Base-by-base conservation (phyloP, 1,140 invertebrate genomes). In the Magallana gigas region DNA sequence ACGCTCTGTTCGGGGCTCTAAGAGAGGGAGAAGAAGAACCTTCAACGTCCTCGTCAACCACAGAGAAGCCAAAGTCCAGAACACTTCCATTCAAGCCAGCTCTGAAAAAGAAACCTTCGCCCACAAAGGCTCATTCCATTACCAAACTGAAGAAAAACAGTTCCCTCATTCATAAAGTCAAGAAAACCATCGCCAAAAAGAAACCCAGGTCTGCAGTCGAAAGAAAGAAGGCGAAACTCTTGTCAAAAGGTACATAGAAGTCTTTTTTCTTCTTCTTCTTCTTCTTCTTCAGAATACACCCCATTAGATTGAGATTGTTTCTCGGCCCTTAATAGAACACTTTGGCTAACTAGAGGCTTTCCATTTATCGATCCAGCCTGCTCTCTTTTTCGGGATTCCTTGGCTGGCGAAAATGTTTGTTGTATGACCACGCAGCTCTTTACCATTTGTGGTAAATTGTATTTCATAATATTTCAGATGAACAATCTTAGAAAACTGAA, bases 1-100 rank as follows among this genome's bases (percentile, higher is more conserved):
- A 91, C n/a, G 85, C 86, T 0, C 18, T 91, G 56, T 91, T 91
- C 83, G 89, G 89, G 7, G 88, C 85, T 9, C 82, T 91, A 1
- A 62, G 83, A 58, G 88, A 90, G 7, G 82, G 59, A 23, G 36
- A 48, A 48, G 36, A 48, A 48, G 85, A 62, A 18, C 64, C 64
- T 68, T 62, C 23, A 60, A 83, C 80, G 60, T 56, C 57, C n/a
- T 83, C 23, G n/a, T 48, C 57, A 36, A 88, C 71, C 23, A 81
- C 80, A 23, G 23, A 16, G 14, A 48, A 56, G 0, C 64, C 86
- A 29, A 1, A 58, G 7, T 57, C 60, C 76, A 71, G 56, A 18
- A 59, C 84, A 6, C 9, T 64, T 16, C 14, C 57, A 57, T 57
- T 23, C 9, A 23, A 56, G 16, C 23, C 60, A 2, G 6, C 59